phyloP scores from a whole-genome alignment of 2,888 invertebrate genomes.

The Trissonchulus sp. region DNA sequence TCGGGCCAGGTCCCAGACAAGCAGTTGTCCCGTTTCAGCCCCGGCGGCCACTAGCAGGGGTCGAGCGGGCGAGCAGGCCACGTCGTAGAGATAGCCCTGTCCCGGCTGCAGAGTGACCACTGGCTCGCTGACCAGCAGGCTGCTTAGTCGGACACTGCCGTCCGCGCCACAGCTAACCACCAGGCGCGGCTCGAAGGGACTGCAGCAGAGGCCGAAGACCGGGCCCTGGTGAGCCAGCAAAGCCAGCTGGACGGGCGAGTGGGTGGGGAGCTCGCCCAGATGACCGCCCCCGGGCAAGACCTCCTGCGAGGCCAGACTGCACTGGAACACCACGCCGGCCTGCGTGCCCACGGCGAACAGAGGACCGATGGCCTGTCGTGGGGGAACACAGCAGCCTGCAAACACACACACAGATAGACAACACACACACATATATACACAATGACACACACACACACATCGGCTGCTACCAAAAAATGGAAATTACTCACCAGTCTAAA shows the following conservation, averaged over 20 bases:
- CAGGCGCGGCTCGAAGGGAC: not conserved
- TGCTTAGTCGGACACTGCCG: conserved; percentile 12
- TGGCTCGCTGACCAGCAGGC: conserved; percentile 7
- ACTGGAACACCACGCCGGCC: conserved; percentile 29
- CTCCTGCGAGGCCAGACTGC: conserved; percentile 3
- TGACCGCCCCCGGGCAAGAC: not conserved
- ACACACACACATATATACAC: too few relatives aligned
- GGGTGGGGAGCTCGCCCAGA: not conserved
- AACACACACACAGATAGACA: too few relatives aligned
- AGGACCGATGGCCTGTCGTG: too few relatives aligned
- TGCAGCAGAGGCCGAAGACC: not conserved
- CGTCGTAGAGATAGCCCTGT: not conserved
- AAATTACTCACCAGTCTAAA: too few relatives aligned
- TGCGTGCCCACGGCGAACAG: conserved; percentile 26
- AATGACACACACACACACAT: too few relatives aligned
- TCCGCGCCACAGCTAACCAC: conserved; percentile 20
- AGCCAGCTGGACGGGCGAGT: conserved; percentile 17
- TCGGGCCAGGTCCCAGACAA: not conserved
- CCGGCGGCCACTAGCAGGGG: conserved; percentile 14
- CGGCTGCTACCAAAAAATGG: too few relatives aligned
- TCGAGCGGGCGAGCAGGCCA: conserved; percentile 20
- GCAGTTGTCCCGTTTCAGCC: not conserved
- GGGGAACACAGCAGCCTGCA: too few relatives aligned
- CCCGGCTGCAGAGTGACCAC: not conserved
- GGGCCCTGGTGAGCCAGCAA: conserved; percentile 22